A percentile compares a stretch with the other conserved stretches of the same genome.
Evolutionary conservation across 2,797 vertebrate genomes (phyloP).

Genomic region (Lycodopsis pacificus): DNA sequence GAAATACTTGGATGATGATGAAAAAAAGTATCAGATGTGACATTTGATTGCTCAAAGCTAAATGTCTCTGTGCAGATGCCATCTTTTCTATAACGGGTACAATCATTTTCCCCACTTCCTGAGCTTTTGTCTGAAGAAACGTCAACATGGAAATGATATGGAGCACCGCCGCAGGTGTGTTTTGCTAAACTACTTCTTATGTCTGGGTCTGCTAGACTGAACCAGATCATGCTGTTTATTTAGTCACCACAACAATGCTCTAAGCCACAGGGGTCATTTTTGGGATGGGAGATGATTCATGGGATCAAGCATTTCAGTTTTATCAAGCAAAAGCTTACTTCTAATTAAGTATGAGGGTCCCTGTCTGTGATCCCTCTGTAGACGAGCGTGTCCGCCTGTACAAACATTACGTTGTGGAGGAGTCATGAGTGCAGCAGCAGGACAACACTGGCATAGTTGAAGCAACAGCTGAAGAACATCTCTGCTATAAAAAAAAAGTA

Average conservation of each 20-base stretch:
- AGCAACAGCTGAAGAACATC: constrained; percentile 26
- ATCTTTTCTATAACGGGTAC: constrained; percentile 12
- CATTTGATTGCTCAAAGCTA: constrained; percentile 4
- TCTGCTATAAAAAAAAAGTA: neutral
- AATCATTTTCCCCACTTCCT: constrained; percentile 57
- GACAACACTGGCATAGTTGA: constrained; percentile 5
- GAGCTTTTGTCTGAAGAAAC: constrained; percentile 59
- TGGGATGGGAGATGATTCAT: constrained; percentile 13
- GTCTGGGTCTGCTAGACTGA: neutral
- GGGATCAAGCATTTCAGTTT: neutral
- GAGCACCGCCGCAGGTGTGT: constrained; percentile 15
- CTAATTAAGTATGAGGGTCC: neutral
- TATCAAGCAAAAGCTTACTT: neutral
- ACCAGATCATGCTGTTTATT: neutral
- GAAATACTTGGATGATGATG: neutral
- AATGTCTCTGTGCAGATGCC: neutral
- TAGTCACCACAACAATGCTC: neutral
- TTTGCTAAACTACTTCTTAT: neutral
- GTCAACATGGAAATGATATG: constrained; percentile 9
- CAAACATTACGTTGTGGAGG: neutral
- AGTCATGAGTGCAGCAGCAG: neutral
- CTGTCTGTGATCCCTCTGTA: neutral
- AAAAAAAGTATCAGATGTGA: constrained; percentile 21
- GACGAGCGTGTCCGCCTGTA: neutral
- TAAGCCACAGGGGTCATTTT: neutral